Conservation (phyloP, 1,140 invertebrate species). For the Drusus annulatus region DNA sequence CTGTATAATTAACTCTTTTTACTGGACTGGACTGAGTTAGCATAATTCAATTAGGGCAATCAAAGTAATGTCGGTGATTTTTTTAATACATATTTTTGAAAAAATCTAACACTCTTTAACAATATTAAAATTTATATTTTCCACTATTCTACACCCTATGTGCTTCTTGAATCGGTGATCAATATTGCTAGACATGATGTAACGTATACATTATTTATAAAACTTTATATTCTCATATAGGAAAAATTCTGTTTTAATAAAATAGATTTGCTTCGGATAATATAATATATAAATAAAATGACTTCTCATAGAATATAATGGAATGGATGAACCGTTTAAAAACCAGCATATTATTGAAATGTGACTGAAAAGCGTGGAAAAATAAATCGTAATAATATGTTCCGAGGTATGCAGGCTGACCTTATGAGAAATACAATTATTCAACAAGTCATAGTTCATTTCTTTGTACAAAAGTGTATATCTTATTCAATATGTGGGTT, state of each 20-base stretch:
- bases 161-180: not conserved
- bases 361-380: conserved; percentile 9
- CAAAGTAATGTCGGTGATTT: no score
- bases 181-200: not conserved
- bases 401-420: not conserved
- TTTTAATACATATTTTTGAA: no score
- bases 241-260: conserved; percentile 14
- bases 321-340: conserved; percentile 10
- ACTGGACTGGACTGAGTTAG: no score
- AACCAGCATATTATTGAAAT: conserved; percentile 9
- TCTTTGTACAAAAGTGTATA: conserved; percentile 14
- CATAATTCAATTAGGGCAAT: no score
- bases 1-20: no score
- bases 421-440: conserved; percentile 20
- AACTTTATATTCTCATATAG: not conserved
- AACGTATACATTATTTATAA: not conserved
- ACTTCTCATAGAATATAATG: conserved; percentile 5
- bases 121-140: no score
- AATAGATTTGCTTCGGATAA: conserved; percentile 17
- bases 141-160: no score
- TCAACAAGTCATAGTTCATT: conserved; percentile 13
- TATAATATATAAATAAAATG: conserved; percentile 25
- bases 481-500: not conserved
- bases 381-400: not conserved
- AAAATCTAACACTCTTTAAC: no score